A percentile compares a stretch with the other conserved stretches of the same genome.
Conservation (phyloP, 2,113 vertebrate species). For the Hemiscyllium ocellatum region DNA sequence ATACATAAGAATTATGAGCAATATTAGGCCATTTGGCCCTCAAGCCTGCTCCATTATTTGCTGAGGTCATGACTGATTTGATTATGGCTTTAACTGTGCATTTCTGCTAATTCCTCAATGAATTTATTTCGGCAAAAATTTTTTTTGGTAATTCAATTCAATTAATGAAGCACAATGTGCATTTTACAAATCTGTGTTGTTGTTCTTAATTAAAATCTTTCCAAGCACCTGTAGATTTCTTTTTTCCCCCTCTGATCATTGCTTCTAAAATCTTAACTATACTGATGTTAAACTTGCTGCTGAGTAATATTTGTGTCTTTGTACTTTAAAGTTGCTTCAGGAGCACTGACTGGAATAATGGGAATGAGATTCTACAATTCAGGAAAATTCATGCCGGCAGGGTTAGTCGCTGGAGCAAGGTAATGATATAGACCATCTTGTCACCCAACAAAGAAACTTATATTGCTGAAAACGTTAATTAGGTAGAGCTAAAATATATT, state of each 20-base stretch:
- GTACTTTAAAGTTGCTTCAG: slow-evolving; percentile 69
- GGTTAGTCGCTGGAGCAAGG: slow-evolving; percentile 85
- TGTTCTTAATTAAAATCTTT: too few relatives aligned
- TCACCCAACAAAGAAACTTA: slow-evolving; percentile 4
- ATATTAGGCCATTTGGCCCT: too few relatives aligned
- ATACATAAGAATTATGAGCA: too few relatives aligned
- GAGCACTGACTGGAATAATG: slow-evolving; percentile 77
- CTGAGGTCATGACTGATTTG: too few relatives aligned
- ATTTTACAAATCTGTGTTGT: too few relatives aligned
- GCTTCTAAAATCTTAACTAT: not conserved
- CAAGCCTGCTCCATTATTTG: too few relatives aligned
- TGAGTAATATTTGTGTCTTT: slow-evolving; percentile 30
- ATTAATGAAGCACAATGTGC: too few relatives aligned
- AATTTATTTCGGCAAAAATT: too few relatives aligned
- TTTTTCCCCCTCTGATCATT: not conserved
- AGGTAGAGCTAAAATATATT: not conserved
- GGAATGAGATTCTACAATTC: slow-evolving; percentile 85
- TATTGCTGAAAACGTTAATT: not conserved
- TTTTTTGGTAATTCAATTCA: too few relatives aligned
- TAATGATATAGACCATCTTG: slow-evolving; percentile 46
- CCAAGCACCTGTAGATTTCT: not conserved
- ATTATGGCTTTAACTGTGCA: too few relatives aligned
- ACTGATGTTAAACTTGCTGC: not conserved
- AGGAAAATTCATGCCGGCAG: slow-evolving; percentile 88
- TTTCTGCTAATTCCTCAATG: too few relatives aligned